phyloP scores from a whole-genome alignment of 1,140 invertebrate genomes.

The Drosophila athabasca region DNA sequence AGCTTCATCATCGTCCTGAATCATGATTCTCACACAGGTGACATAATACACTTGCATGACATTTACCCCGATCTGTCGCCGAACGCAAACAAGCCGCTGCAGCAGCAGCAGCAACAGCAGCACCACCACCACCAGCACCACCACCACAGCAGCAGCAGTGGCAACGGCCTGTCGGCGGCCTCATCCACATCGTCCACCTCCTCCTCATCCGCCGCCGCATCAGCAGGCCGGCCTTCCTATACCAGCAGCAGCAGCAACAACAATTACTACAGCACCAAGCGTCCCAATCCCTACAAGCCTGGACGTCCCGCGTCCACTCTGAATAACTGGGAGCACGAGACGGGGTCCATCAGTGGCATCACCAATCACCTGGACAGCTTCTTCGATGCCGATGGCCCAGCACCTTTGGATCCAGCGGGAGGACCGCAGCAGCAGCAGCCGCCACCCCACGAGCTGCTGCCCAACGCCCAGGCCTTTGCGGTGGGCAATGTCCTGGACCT shows the following conservation, averaged over 20 bases:
- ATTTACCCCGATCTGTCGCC: slow-evolving; percentile 80
- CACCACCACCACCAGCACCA: slow-evolving; percentile 38
- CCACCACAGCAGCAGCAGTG: slow-evolving; percentile 52
- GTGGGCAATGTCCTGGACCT: slow-evolving; percentile 79
- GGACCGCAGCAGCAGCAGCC: slow-evolving; percentile 1
- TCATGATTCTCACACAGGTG: slow-evolving; percentile 77
- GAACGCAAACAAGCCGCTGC: slow-evolving; percentile 65
- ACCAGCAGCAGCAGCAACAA: slow-evolving; percentile 53
- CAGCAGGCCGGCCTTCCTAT: slow-evolving; percentile 54
- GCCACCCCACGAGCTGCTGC: slow-evolving; percentile 48
- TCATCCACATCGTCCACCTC: slow-evolving; percentile 48
- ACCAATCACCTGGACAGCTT: slow-evolving; percentile 81
- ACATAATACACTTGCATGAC: slow-evolving; percentile 83
- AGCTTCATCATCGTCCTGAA: slow-evolving; percentile 29
- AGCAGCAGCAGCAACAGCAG: slow-evolving; percentile 40
- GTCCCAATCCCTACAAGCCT: slow-evolving; percentile 74
- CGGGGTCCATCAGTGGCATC: slow-evolving; percentile 54
- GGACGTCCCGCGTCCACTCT: slow-evolving; percentile 41
- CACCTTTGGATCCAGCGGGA: slow-evolving; percentile 11
- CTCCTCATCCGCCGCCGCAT: slow-evolving; percentile 21
- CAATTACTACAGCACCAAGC: slow-evolving; percentile 74
- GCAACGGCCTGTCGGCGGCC: slow-evolving; percentile 61
- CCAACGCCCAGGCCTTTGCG: slow-evolving; percentile 70
- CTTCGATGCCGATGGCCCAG: slow-evolving; percentile 67
- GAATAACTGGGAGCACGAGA: slow-evolving; percentile 78